Evolutionary conservation across 64 coral and sea anemone genomes (phyloP).

Genomic region (Stichodactyla helianthus): DNA sequence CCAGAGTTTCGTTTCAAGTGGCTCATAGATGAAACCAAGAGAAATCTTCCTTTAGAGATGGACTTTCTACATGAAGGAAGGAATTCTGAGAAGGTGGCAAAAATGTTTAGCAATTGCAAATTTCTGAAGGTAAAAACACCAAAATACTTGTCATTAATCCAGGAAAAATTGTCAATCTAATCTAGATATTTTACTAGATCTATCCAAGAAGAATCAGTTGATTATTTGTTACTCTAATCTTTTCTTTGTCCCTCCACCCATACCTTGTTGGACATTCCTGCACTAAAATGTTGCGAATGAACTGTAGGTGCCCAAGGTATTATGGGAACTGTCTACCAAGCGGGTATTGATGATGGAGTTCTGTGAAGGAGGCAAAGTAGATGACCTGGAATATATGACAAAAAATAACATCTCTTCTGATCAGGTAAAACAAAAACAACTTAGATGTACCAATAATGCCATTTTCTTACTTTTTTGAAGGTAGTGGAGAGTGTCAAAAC

Average conservation of each 20-base stretch:
- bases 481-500: too few relatives aligned
- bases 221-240: too few relatives aligned
- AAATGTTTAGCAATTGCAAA: constrained; percentile 66
- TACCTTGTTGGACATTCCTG: too few relatives aligned
- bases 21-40: constrained; percentile 97
- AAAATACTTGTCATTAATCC: background rate
- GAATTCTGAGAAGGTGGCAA: constrained; percentile 77
- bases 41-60: constrained; percentile 89
- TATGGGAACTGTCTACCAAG: constrained; percentile 76
- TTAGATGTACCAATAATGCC: background rate
- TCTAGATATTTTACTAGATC: too few relatives aligned
- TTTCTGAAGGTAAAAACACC: constrained; percentile 78
- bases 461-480: too few relatives aligned
- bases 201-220: too few relatives aligned
- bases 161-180: too few relatives aligned
- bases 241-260: too few relatives aligned
- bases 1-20: constrained; percentile 90
- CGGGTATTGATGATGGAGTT: constrained; percentile 94
- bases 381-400: constrained; percentile 87
- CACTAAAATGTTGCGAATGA: too few relatives aligned
- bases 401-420: constrained; percentile 76
- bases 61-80: constrained; percentile 90
- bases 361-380: constrained; percentile 92
- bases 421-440: constrained; percentile 40
- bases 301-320: constrained; percentile 79